Evolutionary conservation across 1,140 invertebrate species (phyloP).

Genomic region (Megalopta genalis): DNA sequence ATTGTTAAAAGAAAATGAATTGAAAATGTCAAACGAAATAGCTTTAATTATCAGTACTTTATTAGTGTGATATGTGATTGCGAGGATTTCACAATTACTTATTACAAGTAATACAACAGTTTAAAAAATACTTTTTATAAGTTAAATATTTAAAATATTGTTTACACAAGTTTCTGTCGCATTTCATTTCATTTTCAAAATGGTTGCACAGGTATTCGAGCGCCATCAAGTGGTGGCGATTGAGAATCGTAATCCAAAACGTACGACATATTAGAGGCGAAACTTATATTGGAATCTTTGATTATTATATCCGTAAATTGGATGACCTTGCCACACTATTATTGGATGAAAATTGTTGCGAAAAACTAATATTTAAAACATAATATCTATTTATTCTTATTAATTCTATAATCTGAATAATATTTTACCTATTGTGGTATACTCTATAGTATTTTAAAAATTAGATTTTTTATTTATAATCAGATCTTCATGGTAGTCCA

Average conservation of each 20-base stretch:
- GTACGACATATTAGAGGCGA: no score
- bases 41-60: not conserved
- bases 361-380: no score
- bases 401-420: no score
- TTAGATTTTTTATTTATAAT: no score
- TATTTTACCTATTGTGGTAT: no score
- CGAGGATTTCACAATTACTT: not conserved
- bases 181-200: not conserved
- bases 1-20: not conserved
- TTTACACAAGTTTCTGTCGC: not conserved
- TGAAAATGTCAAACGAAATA: not conserved
- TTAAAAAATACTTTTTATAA: not conserved
- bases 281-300: no score
- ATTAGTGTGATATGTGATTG: not conserved
- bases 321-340: no score
- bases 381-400: no score
- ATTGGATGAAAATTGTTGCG: no score
- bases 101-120: not conserved
- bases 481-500: no score
- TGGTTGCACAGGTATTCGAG: not conserved
- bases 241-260: not conserved
- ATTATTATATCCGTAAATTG: no score
- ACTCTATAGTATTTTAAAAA: no score
- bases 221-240: slow-evolving; percentile 1
- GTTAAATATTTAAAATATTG: not conserved